Percentiles rank a stretch among this genome's conserved stretches.
Conservation (phyloP, 2,113 vertebrate species). For the Lepus timidus region DNA sequence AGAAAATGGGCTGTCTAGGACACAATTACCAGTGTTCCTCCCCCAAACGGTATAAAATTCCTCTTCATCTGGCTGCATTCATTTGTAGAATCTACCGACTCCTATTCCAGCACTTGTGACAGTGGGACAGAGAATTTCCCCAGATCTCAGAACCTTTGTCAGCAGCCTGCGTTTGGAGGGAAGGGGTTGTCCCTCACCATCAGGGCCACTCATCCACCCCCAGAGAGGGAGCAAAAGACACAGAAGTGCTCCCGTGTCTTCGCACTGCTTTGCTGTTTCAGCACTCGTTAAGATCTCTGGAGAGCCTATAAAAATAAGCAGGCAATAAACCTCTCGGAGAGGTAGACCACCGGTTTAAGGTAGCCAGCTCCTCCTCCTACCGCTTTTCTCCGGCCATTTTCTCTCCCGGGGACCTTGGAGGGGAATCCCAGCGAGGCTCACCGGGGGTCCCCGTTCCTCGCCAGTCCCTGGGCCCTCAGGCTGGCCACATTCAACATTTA, state of each 20-base stretch:
- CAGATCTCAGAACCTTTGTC: background rate
- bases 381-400: background rate
- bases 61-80: slow-evolving; percentile 54
- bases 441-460: background rate
- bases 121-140: background rate
- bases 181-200: background rate
- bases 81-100: slow-evolving; percentile 59
- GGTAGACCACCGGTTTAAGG: background rate
- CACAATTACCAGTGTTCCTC: background rate
- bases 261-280: background rate
- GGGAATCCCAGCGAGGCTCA: too few species aligned
- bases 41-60: slow-evolving; percentile 22
- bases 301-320: background rate
- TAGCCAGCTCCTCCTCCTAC: rapidly evolving
- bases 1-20: slow-evolving; percentile 22
- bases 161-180: background rate
- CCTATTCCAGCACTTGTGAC: background rate
- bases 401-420: background rate
- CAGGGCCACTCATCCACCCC: background rate
- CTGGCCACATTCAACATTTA: background rate
- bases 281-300: background rate
- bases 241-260: background rate
- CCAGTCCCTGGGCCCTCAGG: background rate
- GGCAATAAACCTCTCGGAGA: background rate
- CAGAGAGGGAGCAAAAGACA: background rate